Evolutionary conservation across 2,797 vertebrate genomes (phyloP), one percentile per base, ranked within the genome.

Genomic region (Pteropus rufus): DNA sequence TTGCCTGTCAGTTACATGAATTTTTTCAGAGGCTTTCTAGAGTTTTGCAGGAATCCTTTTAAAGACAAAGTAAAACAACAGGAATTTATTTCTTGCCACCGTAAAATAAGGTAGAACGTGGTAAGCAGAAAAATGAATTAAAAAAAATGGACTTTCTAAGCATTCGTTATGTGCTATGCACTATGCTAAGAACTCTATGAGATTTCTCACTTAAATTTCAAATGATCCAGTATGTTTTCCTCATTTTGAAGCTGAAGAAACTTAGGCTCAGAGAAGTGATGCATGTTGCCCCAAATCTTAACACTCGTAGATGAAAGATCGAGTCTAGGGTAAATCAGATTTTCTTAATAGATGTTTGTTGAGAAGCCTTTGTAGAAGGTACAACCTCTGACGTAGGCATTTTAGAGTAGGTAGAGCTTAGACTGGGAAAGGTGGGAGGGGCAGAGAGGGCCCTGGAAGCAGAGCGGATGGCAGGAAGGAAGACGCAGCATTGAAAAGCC

Each of bases 61-160:
- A 81, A 89, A 84, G 54, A 24, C 23, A 67, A n/a, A 93, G 23
- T n/a, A 44, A 89, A 95, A 36, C 16, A 39, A 24, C 41, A n/a
- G 36, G 31, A 69, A 76, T 76, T 23, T 2, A 58, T 76, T 84
- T 93, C 80, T 81, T 52, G 24, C 3, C 41, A 44, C 29, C 11
- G 7, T 58, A 85, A 73, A 86, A 70, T 80, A 83, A 91, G 12
- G 24, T 34, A n/a, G 24, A 69, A 65, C 1, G 8, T 73, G 29
- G 10, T 31, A 46, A 83, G 3, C 39, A 75, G 54, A 54, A 77
- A 34, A 90, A 64, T 26, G 69, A 29, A 41, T 84, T 54, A 26
- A n/a, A 64, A 64, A 44, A 91, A 83, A 41, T 36, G 24, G 31
- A 41, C 11, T 76, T 86, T 60, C 36, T 39, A 77, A 73, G 16